Evolutionary conservation across 2,113 vertebrate species (phyloP), one percentile per base, ranked within the genome.

Genomic region (Myodes glareolus): DNA sequence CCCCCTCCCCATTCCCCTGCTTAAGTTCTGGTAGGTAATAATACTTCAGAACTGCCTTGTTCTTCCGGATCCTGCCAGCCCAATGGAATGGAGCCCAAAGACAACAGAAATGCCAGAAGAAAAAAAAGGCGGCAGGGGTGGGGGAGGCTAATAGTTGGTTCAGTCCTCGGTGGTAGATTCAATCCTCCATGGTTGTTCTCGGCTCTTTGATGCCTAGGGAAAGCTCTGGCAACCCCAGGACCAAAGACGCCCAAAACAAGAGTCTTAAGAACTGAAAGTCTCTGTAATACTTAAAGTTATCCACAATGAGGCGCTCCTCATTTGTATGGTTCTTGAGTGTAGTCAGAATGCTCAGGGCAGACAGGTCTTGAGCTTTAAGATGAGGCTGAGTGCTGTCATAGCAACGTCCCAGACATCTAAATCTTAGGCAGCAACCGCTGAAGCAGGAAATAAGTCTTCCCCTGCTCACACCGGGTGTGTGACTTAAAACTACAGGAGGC

Each of bases 41-140:
- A 90, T 31, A 72, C 4, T 81, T n/a, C 19, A n/a, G 90, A 88
- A n/a, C 23, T 55, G 14, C 25, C 90, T 92, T 93, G 93, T 88
- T 95, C 95, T 80, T 63, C 29, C 55, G 13, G 75, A 88, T 31
- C 82, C 94, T 88, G 91, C 88, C 55, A 92, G 88, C 58, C 88
- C 92, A 68, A 86, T 97, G 97, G 95, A 96, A 97, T 97, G 94
- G 96, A 96, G 85, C 58, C 85, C 67, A 31, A 27, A 27, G 80
- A 25, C 31, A 47, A n/a, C 36, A 77, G 36, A 94, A 61, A 82
- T 77, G 45, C 86, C 92, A 97, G 96, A 95, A 81, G 92, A 90
- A 95, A 92, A 61, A 61, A 68, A 52, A 95, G 88, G 96, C 95
- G 80, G 94, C 90, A 94, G 90, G 65, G 65, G n/a, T 90, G 1